Conservation (phyloP, 2,113 vertebrate species). For the Caloenas nicobarica region DNA sequence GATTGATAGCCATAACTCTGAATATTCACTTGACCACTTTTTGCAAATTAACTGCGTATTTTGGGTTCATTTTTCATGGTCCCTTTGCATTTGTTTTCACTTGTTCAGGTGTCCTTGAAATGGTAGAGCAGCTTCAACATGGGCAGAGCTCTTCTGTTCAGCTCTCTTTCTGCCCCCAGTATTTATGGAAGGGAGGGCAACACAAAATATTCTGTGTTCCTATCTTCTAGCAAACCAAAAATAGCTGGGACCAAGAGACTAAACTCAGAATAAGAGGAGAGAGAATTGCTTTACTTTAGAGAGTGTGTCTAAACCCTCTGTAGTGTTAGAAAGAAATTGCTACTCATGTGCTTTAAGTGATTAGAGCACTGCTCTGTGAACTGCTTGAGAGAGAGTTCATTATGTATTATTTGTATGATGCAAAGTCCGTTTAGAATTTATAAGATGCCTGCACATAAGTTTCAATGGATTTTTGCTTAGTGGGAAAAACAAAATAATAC, state of each 20-base stretch:
- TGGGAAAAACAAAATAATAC: not conserved
- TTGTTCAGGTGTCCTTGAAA: not conserved
- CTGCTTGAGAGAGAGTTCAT: not conserved
- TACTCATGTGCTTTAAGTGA: not conserved
- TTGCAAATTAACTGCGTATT: not conserved
- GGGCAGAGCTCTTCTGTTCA: not conserved
- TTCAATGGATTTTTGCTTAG: not conserved
- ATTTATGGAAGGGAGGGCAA: not conserved
- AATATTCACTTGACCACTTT: not conserved
- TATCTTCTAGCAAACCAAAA: not conserved
- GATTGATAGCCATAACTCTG: not conserved
- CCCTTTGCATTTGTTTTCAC: not conserved
- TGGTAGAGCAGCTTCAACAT: fast-evolving
- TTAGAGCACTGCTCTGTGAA: not conserved
- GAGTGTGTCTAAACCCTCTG: not conserved
- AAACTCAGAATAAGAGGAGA: not conserved
- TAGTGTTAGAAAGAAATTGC: not conserved
- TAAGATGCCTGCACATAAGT: not conserved
- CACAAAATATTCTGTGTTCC: not conserved
- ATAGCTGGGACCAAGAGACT: not conserved
- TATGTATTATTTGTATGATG: not conserved
- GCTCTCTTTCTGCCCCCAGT: not conserved
- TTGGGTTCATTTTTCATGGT: not conserved
- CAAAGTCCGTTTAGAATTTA: not conserved
- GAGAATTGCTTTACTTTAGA: not conserved